Evolutionary conservation across 2,113 vertebrate genomes (phyloP).

Genomic region (Euleptes europaea): DNA sequence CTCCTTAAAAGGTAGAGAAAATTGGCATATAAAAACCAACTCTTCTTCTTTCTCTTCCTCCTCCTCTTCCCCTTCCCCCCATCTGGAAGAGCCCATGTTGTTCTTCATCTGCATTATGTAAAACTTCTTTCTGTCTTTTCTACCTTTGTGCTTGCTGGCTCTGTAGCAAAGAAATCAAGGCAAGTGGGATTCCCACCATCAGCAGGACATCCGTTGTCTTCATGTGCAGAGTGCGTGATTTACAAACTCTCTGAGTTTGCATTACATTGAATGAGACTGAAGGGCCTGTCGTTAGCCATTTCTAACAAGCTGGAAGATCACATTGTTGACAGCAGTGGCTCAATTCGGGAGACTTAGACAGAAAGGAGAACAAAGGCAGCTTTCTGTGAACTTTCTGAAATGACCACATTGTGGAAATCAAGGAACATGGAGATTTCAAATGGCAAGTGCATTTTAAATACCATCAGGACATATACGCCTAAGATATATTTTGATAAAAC

Average conservation of each 20-base stretch:
- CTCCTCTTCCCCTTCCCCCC: too few relatives aligned
- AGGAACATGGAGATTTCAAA: conserved; percentile 3
- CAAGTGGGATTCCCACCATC: not conserved
- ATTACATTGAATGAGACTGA: not conserved
- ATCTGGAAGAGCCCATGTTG: not conserved
- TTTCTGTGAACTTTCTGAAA: conserved; percentile 25
- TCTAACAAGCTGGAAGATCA: conserved; percentile 15
- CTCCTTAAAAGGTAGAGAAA: too few relatives aligned
- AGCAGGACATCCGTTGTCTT: not conserved
- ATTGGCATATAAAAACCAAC: too few relatives aligned
- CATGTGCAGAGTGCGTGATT: not conserved
- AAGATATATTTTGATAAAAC: not conserved
- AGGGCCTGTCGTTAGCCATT: conserved; percentile 3
- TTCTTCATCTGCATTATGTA: not conserved
- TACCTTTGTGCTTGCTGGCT: not conserved
- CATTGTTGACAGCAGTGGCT: not conserved
- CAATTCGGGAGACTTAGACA: not conserved
- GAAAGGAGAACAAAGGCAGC: conserved; percentile 5
- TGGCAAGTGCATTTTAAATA: conserved; percentile 28
- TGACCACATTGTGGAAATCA: not conserved
- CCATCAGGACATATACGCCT: not conserved
- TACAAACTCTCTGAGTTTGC: not conserved
- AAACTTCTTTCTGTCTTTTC: not conserved
- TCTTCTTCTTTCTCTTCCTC: too few relatives aligned
- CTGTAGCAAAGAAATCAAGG: not conserved